Base-by-base conservation (phyloP, 2,797 vertebrate genomes). In the Pteropus rufus region DNA sequence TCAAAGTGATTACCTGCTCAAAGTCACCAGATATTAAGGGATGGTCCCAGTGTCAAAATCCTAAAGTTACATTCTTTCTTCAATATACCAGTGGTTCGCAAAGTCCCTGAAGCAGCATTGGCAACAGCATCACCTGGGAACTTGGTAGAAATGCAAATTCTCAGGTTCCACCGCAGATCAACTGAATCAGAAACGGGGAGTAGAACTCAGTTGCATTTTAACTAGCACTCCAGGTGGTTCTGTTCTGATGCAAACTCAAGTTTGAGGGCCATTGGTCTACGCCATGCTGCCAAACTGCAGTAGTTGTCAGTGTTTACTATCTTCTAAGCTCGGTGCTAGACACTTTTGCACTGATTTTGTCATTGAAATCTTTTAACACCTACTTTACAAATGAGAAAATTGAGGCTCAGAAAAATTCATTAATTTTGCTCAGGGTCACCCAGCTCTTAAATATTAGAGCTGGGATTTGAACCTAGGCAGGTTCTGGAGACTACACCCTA, bases 311-410 rank as follows among this genome's bases (percentile, higher is more conserved):
- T 7, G 16, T 29, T 62, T 73, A 5, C 19, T 56, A 8, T 18
- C 26, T 10, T 65, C 81, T 54, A 29, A 89, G 64, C 36, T 62
- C 24, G 0, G 7, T 2, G 23, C 44, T 31, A 8, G 36, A 65
- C n/a, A 31, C 14, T 46, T 86, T 41, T 18, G 7, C 21, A 4
- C 21, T 8, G 12, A 16, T 49, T 90, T 85, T 94, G 72, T 83
- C 70, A 34, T 9, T 82, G 52, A 69, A 54, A 69, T 95, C 1
- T 58, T 34, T 56, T 88, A 94, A 80, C 21, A 41, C 58, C 36
- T 16, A 10, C 70, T 90, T 82, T 82, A 77, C 29, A 69, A 73
- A 54, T 52, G 26, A 46, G 69, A 91, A 73, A 67, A 82, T 15
- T 0, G 8, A 85, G 62, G 29, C 62, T 72, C 24, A 79, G 75